A percentile compares a stretch with the other conserved stretches of the same genome.
Conservation (phyloP, 2,113 vertebrate genomes). For the Conger conger region DNA sequence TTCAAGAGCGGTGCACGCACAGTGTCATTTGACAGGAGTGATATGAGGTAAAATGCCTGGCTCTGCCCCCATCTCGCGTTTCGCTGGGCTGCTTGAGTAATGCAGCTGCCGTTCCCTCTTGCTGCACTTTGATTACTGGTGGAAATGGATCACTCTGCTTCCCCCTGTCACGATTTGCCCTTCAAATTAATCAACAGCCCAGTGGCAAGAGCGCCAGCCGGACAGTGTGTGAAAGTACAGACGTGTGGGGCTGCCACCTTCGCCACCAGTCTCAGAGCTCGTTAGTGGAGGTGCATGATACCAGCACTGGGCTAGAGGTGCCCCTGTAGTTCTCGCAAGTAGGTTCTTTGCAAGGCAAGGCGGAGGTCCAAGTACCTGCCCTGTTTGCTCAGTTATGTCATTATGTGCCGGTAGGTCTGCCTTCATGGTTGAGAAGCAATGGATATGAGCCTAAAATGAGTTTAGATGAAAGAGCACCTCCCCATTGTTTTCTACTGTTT, state of each 20-base stretch:
- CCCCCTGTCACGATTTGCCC: accelerated
- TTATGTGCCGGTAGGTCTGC: not conserved
- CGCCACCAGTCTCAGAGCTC: not conserved
- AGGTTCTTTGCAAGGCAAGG: not conserved
- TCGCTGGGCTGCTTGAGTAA: too few relatives aligned
- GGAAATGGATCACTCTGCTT: slow-evolving; percentile 30
- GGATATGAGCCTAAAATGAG: not conserved
- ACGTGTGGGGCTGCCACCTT: not conserved
- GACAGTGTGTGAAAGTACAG: not conserved
- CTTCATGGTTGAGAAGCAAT: not conserved
- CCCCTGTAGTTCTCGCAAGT: not conserved
- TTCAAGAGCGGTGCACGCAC: not conserved
- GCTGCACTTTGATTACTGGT: slow-evolving; percentile 19
- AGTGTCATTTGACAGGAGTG: too few relatives aligned
- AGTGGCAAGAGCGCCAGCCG: not conserved
- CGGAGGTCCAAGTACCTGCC: not conserved
- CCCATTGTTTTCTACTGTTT: too few relatives aligned
- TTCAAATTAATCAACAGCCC: too few relatives aligned
- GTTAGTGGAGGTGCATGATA: not conserved
- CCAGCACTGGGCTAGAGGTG: not conserved
- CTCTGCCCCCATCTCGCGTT: too few relatives aligned
- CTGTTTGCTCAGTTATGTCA: not conserved
- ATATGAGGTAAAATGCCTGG: too few relatives aligned
- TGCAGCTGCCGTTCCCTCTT: not conserved
- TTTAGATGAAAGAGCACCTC: not conserved